Percentiles rank a stretch among this genome's conserved stretches.
phyloP scores from a whole-genome alignment of 2,797 vertebrate species.

The Anguilla megastoma region DNA sequence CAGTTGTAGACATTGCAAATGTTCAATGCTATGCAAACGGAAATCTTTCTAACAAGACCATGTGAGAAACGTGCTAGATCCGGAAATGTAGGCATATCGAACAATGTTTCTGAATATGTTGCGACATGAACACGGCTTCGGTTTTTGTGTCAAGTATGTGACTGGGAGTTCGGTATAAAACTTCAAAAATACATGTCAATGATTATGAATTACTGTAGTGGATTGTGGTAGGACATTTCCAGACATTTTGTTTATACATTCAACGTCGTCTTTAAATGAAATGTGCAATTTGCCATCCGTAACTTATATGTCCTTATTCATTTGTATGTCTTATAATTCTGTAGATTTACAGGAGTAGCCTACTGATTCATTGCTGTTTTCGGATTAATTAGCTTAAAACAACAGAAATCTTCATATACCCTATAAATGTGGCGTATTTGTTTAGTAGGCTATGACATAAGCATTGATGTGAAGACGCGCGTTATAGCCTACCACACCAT shows the following conservation, averaged over 20 bases:
- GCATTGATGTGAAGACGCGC: background rate
- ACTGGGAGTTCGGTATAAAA: background rate
- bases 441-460: background rate
- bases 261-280: background rate
- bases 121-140: background rate
- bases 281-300: background rate
- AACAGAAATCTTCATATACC: background rate
- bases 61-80: background rate
- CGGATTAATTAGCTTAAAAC: background rate
- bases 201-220: background rate
- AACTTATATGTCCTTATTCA: background rate
- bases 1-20: background rate
- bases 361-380: background rate
- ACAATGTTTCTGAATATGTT: background rate
- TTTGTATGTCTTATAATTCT: background rate
- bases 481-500: background rate
- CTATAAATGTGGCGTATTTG: background rate
- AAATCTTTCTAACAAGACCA: background rate
- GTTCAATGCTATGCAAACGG: background rate
- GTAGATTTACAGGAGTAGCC: background rate
- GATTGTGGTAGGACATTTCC: background rate
- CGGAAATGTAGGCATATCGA: background rate
- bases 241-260: background rate
- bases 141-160: background rate
- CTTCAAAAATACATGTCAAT: background rate